Evolutionary conservation across 2,113 vertebrate species (phyloP).

Genomic region (Chloebia gouldiae): DNA sequence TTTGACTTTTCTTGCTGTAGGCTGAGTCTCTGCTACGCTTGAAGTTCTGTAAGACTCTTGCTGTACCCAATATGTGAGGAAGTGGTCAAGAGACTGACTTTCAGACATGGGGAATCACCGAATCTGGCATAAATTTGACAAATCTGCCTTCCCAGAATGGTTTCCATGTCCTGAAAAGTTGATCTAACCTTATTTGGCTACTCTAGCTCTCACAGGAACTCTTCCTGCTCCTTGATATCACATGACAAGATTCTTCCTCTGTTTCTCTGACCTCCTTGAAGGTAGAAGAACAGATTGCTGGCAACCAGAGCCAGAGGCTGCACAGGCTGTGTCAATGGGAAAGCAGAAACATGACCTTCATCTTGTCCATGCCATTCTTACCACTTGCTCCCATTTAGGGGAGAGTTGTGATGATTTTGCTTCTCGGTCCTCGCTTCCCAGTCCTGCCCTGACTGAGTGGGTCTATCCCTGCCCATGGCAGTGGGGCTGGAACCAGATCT

Average conservation of each 20-base stretch:
- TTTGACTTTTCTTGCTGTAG: not conserved
- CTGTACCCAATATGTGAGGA: rapidly evolving
- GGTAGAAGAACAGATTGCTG: not conserved
- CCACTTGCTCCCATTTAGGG: not conserved
- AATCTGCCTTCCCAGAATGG: not conserved
- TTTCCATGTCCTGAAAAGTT: not conserved
- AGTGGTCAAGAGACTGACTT: not conserved
- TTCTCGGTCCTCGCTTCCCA: not conserved
- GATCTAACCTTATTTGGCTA: not conserved
- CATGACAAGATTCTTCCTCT: not conserved
- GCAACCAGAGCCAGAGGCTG: not conserved
- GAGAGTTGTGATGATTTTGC: not conserved
- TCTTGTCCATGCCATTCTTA: not conserved
- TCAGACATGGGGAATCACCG: not conserved
- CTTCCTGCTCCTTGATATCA: not conserved
- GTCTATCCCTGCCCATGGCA: not conserved
- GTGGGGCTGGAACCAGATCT: not conserved
- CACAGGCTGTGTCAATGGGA: not conserved
- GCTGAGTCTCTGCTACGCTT: not conserved
- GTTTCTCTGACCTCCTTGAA: not conserved
- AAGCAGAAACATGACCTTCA: not conserved
- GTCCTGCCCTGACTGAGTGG: not conserved
- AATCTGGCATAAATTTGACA: not conserved
- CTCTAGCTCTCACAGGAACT: not conserved
- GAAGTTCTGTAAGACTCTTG: not conserved